These are phyloP conservation scores for Drosophila diplacantha DNA, from an alignment of 2,888 invertebrate genomes.

Conservation along the genomic window DNA sequence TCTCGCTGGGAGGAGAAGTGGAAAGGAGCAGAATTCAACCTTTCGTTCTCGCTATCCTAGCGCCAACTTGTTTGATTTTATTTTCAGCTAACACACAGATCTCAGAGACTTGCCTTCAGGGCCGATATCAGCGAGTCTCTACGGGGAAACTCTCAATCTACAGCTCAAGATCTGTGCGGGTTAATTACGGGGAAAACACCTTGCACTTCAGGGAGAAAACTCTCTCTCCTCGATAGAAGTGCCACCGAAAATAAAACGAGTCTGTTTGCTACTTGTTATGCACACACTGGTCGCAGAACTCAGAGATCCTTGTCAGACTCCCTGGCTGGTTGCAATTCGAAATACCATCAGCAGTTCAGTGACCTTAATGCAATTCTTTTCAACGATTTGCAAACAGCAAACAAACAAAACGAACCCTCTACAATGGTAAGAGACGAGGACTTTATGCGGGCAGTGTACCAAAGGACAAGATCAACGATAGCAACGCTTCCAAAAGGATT, in stretches of 20 bases:
- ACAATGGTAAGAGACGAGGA: slow-evolving; percentile 46
- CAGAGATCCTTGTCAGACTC: slow-evolving; percentile 29
- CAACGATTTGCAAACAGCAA: slow-evolving; percentile 78
- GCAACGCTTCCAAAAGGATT: slow-evolving; percentile 18
- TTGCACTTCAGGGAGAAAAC: slow-evolving; percentile 55
- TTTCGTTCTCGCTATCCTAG: slow-evolving; percentile 42
- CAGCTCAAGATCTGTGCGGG: slow-evolving; percentile 56
- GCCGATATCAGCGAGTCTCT: slow-evolving; percentile 61
- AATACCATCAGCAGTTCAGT: slow-evolving; percentile 18
- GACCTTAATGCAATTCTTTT: slow-evolving; percentile 77
- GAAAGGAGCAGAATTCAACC: slow-evolving; percentile 41
- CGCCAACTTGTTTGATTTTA: slow-evolving; percentile 69
- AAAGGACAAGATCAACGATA: slow-evolving; percentile 49
- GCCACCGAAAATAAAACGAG: slow-evolving; percentile 75
- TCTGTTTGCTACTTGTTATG: slow-evolving; percentile 78
- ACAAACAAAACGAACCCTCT: slow-evolving; percentile 74
- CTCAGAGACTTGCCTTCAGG: slow-evolving; percentile 48
- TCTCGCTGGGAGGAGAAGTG: slow-evolving; percentile 41
- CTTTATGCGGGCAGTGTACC: slow-evolving; percentile 49
- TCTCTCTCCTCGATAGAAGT: slow-evolving; percentile 23
- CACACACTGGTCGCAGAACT: slow-evolving; percentile 74
- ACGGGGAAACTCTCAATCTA: slow-evolving; percentile 64
- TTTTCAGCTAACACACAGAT: slow-evolving; percentile 70
- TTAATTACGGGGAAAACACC: slow-evolving; percentile 53
- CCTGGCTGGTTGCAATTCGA: slow-evolving; percentile 19